These are phyloP conservation scores for Grus americana DNA, from an alignment of 2,113 vertebrate species.

Conservation along the genomic window DNA sequence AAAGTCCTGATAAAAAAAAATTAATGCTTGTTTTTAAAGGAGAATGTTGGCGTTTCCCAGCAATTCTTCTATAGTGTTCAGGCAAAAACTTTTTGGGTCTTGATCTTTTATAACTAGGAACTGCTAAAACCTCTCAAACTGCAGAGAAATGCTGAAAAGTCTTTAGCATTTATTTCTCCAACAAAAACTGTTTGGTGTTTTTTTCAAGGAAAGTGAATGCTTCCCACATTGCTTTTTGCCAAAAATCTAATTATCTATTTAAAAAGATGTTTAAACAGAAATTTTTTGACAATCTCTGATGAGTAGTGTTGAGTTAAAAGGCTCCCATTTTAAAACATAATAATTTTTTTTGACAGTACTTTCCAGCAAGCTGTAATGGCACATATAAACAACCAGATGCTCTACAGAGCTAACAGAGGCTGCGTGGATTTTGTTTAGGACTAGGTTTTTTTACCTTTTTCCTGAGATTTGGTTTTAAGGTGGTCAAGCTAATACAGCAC, in stretches of 20 bases:
- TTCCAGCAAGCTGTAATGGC: not conserved
- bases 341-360: not conserved
- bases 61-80: not conserved
- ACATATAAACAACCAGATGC: not conserved
- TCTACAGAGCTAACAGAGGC: not conserved
- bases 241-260: constrained; percentile 18
- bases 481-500: not conserved
- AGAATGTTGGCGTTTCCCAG: not conserved
- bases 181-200: not conserved
- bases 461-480: not conserved
- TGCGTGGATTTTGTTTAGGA: not conserved
- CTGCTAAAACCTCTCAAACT: not conserved
- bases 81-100: not conserved
- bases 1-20: not conserved
- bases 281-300: not conserved
- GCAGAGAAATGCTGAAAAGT: not conserved
- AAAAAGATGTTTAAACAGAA: not conserved
- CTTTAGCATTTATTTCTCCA: not conserved
- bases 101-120: not conserved
- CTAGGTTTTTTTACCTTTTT: not conserved
- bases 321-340: not conserved
- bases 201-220: not conserved
- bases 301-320: not conserved
- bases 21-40: not conserved
- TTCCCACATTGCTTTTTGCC: not conserved